phyloP scores from a whole-genome alignment of 2,888 invertebrate species.

The Drosophila ezoana region DNA sequence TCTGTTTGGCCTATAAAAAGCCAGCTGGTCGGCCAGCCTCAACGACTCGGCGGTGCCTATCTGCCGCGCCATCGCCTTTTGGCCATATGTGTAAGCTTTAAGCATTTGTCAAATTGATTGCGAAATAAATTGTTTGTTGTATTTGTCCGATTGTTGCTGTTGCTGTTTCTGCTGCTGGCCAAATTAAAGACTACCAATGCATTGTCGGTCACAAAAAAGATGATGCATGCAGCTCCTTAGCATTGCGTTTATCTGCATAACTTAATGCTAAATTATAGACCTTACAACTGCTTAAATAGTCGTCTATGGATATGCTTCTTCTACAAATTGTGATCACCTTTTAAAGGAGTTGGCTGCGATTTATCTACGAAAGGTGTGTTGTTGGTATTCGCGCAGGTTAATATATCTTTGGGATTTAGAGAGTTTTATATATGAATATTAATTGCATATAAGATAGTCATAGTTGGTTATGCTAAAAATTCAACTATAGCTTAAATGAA shows the following conservation, averaged over 20 bases:
- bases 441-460: slow-evolving; percentile 2
- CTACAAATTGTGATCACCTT: slow-evolving; percentile 26
- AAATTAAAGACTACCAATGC: slow-evolving; percentile 40
- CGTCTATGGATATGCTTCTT: slow-evolving; percentile 14
- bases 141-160: slow-evolving; percentile 17
- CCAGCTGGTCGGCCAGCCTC: slow-evolving; percentile 22
- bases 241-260: slow-evolving; percentile 69
- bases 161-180: slow-evolving; percentile 25
- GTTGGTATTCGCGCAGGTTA: background rate
- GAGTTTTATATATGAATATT: background rate
- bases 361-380: background rate
- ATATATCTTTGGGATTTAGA: background rate
- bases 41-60: slow-evolving; percentile 22
- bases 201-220: slow-evolving; percentile 49
- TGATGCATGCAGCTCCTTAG: slow-evolving; percentile 57
- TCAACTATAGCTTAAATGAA: no score
- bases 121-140: slow-evolving; percentile 68
- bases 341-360: slow-evolving; percentile 11
- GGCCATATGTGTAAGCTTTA: slow-evolving; percentile 54
- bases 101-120: slow-evolving; percentile 79
- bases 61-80: slow-evolving; percentile 37
- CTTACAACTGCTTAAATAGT: slow-evolving; percentile 44
- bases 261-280: slow-evolving; percentile 74
- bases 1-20: slow-evolving; percentile 33
- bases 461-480: background rate